phyloP scores from a whole-genome alignment of 2,888 invertebrate genomes.

The Diplolepis rosae region DNA sequence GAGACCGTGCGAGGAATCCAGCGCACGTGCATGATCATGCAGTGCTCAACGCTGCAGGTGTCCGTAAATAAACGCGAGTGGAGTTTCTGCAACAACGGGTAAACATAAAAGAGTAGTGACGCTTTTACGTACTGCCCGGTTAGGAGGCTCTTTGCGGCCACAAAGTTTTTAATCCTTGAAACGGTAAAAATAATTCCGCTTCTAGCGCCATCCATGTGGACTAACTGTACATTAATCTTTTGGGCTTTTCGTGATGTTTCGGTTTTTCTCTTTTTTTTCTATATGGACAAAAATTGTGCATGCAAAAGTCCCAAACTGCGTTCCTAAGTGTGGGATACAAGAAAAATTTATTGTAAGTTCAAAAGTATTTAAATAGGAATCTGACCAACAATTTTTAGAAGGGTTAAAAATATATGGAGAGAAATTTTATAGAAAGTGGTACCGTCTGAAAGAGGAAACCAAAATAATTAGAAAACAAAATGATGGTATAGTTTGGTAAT shows the following conservation, averaged over 20 bases:
- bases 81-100: conserved; percentile 58
- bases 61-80: conserved; percentile 64
- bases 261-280: background rate
- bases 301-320: no score
- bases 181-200: conserved; percentile 38
- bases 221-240: conserved; percentile 19
- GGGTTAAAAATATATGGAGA: no score
- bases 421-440: no score
- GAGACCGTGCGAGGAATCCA: conserved; percentile 48
- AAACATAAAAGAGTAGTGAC: conserved; percentile 56
- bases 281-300: no score
- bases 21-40: conserved; percentile 49
- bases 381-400: no score
- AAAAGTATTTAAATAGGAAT: no score
- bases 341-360: no score
- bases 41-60: conserved; percentile 51
- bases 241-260: background rate
- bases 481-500: no score
- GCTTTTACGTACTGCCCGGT: conserved; percentile 38
- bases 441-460: no score
- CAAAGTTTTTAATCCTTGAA: conserved; percentile 49
- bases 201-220: conserved; percentile 15
- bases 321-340: no score
- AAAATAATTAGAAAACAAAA: no score
- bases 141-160: conserved; percentile 40